Base-by-base conservation (phyloP, 2,888 invertebrate genomes). In the Uloborus plumipes region DNA sequence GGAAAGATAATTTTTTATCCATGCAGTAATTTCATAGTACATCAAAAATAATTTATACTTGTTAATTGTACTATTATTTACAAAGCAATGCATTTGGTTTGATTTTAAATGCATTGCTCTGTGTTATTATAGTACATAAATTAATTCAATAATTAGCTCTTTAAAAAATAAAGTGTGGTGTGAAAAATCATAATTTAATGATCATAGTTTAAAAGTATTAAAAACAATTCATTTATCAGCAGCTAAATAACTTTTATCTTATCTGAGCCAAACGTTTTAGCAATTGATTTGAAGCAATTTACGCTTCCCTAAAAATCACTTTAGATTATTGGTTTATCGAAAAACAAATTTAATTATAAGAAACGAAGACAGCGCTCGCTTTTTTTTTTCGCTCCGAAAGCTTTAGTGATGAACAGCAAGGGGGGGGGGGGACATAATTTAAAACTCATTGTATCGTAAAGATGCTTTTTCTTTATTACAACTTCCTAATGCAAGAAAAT, bases 291-390 rank as follows among this genome's bases (percentile, higher is more conserved):
- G 16, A 22, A 18, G 70, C 50, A 77, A 39, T 39, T 39, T 39
- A 71, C 53, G 64, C 64, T 65, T 50, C 72, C 58, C 58, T 65
- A 66, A 78, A 78, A 78, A 72, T 66, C 71, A 67, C 51, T 53
- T 58, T 62, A 62, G 69, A 69, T 61, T 81, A 81, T 81, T 81
- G 80, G 74, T 81, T 81, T 81, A 81, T 81, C 70, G 80, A 81
- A 81, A 81, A 81, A 81, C 70, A 81, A 81, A 81, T 81, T 81
- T 81, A 81, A 81, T 81, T 81, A 81, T 70, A 61, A 74, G 64
- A 74, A 74, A 74, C 67, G 69, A 55, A 70, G 61, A 55, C 51
- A 26, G 18, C 26, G 47, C 39, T 69, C 55, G 1, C 50, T 62
- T 62, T 64, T 77, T 64, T 77, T 71, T 70, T 72, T 66, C 70